Evolutionary conservation across 2,888 invertebrate genomes (phyloP).

Genomic region (Eubasilissa splendida): DNA sequence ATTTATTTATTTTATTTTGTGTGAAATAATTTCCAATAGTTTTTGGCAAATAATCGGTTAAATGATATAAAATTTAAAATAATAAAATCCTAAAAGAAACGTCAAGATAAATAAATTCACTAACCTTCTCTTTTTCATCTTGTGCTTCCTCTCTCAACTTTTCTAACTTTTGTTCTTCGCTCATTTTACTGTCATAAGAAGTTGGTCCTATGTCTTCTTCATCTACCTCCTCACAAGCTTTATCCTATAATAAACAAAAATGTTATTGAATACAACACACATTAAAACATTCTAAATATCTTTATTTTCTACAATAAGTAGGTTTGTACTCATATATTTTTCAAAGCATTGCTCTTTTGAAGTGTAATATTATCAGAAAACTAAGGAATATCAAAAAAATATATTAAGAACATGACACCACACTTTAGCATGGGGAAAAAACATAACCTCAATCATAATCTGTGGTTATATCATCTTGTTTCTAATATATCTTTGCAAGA

Average conservation of each 20-base stretch:
- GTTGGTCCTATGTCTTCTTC: constrained; percentile 69
- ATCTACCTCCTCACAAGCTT: constrained; percentile 78
- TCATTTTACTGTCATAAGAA: constrained; percentile 69
- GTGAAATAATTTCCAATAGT: too few species aligned
- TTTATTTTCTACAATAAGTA: not conserved
- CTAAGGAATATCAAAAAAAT: not conserved
- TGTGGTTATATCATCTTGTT: not conserved
- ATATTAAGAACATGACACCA: not conserved
- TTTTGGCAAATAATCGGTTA: too few species aligned
- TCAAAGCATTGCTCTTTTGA: not conserved
- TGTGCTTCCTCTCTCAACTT: constrained; percentile 76
- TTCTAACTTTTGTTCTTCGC: constrained; percentile 71
- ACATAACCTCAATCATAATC: constrained; percentile 35
- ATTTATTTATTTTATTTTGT: too few species aligned
- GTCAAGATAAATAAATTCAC: constrained; percentile 49
- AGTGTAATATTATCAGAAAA: not conserved
- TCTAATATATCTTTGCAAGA: not conserved
- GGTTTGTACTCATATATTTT: not conserved
- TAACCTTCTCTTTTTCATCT: constrained; percentile 80
- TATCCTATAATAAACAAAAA: constrained; percentile 67
- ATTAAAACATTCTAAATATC: not conserved
- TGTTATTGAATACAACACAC: not conserved
- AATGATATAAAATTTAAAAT: too few species aligned
- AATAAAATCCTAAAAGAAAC: too few species aligned
- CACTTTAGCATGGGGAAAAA: not conserved